Percentiles rank a stretch among this genome's conserved stretches.
phyloP scores from a whole-genome alignment of 2,888 invertebrate genomes.

The Hipparchia sbordonii region DNA sequence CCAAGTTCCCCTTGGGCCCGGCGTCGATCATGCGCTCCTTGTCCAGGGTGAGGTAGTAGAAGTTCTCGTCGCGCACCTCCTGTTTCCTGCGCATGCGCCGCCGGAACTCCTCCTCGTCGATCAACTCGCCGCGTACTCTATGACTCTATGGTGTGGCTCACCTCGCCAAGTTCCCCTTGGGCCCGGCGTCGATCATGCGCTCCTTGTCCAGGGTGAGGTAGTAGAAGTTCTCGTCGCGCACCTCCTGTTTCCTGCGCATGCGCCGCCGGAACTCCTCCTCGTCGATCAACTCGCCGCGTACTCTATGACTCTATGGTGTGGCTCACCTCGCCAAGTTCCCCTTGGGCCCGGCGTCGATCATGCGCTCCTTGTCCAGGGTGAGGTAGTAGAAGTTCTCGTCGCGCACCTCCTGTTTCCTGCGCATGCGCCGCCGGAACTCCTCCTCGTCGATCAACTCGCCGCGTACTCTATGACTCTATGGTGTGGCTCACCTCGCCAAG shows the following conservation, averaged over 20 bases:
- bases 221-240: slow-evolving; percentile 96
- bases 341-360: slow-evolving; percentile 97
- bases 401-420: slow-evolving; percentile 90
- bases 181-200: slow-evolving; percentile 97
- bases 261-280: slow-evolving; percentile 93
- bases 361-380: slow-evolving; percentile 93
- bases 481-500: slow-evolving; percentile 77
- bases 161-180: slow-evolving; percentile 92
- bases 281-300: slow-evolving; percentile 97
- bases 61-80: slow-evolving; percentile 93
- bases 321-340: slow-evolving; percentile 87
- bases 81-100: slow-evolving; percentile 90
- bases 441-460: slow-evolving; percentile 96
- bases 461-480: slow-evolving; percentile 99
- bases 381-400: slow-evolving; percentile 98
- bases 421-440: slow-evolving; percentile 92
- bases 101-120: slow-evolving; percentile 94
- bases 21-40: slow-evolving; percentile 97
- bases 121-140: slow-evolving; percentile 97
- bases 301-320: slow-evolving; percentile 92
- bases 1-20: slow-evolving; percentile 95
- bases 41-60: slow-evolving; percentile 96
- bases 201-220: slow-evolving; percentile 95
- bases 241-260: slow-evolving; percentile 90
- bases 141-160: slow-evolving; percentile 84